Base-by-base conservation (phyloP, 2,797 vertebrate species). In the Manis pentadactyla region DNA sequence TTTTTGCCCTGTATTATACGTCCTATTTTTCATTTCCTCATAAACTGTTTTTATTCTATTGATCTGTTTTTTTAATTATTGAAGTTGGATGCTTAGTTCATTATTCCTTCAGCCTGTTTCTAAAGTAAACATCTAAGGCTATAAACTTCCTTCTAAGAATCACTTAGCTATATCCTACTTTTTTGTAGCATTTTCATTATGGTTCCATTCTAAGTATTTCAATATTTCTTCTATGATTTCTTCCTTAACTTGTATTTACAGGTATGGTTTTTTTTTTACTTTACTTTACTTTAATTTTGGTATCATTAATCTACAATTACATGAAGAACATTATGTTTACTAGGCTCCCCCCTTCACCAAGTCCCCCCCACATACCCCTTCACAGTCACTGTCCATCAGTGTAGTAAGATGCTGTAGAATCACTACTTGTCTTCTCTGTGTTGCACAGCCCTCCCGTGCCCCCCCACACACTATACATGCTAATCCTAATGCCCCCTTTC, bases 21-120 rank as follows among this genome's bases (percentile, higher is more conserved):
- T 93, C 53, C 29, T 39, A 88, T 51, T 66, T 13, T 87, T 95
- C 37, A 87, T 87, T 93, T 93, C 39, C 78, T 14, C 75, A 81
- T 46, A 46, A 46, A 46, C 46, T 83, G 51, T 55, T 42, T 29
- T 91, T 88, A 92, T 34, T 61, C 71, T 88, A 53, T 63, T 71
- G 29, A 92, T 75, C 15, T 66, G 11, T 37, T 90, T 93, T 46
- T 75, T 68, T 87, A 87, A 75, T 86, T 93, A 34, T 10, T 94
- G 39, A 85, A 93, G 49, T 29, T 85, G 49, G 37, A 79, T 66
- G 57, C 23, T 94, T 84, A 71, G 46, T 39, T 87, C 55, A 88
- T 79, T 89, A 88, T 51, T 92, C 82, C 82, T 84, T 79, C 13
- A 75, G 37, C 18, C 19, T 55, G 53, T 61, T 82, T 86, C 79